A percentile compares a stretch with the other conserved stretches of the same genome.
Conservation (phyloP, 2,888 invertebrate genomes). For the Pyrgus malvae region DNA sequence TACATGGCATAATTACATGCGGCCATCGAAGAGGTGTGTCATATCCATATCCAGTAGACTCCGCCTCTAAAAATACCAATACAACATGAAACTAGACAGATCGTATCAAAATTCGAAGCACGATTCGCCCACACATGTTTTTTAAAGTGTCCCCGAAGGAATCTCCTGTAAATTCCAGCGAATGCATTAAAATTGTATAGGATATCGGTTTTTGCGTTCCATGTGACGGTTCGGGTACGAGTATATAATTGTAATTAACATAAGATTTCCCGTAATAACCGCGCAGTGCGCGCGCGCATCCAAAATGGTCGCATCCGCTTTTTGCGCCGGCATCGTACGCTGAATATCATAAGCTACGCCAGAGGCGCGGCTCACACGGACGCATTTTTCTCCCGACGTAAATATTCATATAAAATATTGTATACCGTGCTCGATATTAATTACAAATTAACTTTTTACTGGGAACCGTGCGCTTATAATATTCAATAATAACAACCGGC, state of each 20-base stretch:
- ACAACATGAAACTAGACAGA: constrained; percentile 36
- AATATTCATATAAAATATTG: constrained; percentile 28
- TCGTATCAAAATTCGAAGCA: constrained; percentile 60
- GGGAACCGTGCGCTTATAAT: constrained; percentile 12
- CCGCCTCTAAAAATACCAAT: constrained; percentile 39
- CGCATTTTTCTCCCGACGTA: constrained; percentile 54
- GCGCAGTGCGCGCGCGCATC: constrained; percentile 59
- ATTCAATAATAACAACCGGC: constrained; percentile 23
- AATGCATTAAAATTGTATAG: constrained; percentile 77
- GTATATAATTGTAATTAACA: constrained; percentile 67
- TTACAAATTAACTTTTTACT: constrained; percentile 29
- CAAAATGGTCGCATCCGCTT: constrained; percentile 65
- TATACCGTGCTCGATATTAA: constrained; percentile 19
- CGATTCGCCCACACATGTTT: constrained; percentile 51
- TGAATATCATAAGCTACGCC: constrained; percentile 74
- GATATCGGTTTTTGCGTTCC: constrained; percentile 61
- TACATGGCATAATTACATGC: constrained; percentile 22
- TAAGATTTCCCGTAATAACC: constrained; percentile 76
- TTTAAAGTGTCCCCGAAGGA: constrained; percentile 51
- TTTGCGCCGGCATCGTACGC: constrained; percentile 66
- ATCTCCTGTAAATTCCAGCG: constrained; percentile 71
- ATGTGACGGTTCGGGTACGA: constrained; percentile 50
- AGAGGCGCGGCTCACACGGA: constrained; percentile 49
- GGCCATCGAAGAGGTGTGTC: constrained; percentile 35
- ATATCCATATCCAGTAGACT: constrained; percentile 29